Evolutionary conservation across 2,888 invertebrate species (phyloP).

Genomic region (Fissipunctia ypsillon): DNA sequence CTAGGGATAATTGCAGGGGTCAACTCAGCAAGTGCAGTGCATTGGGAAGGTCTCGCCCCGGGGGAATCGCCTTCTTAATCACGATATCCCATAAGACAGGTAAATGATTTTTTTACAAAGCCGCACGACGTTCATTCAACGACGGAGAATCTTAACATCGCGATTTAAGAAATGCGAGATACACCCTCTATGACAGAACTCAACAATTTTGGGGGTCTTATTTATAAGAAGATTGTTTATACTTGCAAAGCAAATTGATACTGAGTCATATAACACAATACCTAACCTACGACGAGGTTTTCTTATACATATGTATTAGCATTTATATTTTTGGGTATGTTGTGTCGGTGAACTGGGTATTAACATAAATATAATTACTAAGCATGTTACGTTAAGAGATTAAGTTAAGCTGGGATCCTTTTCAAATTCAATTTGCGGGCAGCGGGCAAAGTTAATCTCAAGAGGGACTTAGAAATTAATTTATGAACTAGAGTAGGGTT

Average conservation of each 20-base stretch:
- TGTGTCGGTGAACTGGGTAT: not conserved
- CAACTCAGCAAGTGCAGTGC: not conserved
- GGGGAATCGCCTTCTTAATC: not conserved
- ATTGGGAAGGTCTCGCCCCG: not conserved
- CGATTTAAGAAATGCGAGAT: not conserved
- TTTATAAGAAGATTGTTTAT: not conserved
- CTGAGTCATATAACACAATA: no score
- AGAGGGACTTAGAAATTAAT: constrained; percentile 34
- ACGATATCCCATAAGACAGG: constrained; percentile 7
- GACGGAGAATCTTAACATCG: constrained; percentile 13
- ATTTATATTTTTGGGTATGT: not conserved
- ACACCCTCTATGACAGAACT: no score
- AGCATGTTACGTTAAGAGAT: constrained; percentile 34
- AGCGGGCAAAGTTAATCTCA: constrained; percentile 21
- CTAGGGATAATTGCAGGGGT: no score
- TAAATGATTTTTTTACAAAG: not conserved
- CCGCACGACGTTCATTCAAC: not conserved
- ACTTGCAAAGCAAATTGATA: not conserved
- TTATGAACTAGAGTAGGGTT: constrained; percentile 30
- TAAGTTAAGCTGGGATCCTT: constrained; percentile 51
- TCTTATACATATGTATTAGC: no score
- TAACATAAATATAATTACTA: constrained; percentile 35
- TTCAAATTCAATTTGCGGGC: constrained; percentile 61
- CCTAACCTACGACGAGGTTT: no score
- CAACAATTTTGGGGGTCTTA: no score